A percentile compares a stretch with the other conserved stretches of the same genome.
These are phyloP conservation scores for Melinaea marsaeus DNA, from an alignment of 2,888 invertebrate species.

Conservation along the genomic window DNA sequence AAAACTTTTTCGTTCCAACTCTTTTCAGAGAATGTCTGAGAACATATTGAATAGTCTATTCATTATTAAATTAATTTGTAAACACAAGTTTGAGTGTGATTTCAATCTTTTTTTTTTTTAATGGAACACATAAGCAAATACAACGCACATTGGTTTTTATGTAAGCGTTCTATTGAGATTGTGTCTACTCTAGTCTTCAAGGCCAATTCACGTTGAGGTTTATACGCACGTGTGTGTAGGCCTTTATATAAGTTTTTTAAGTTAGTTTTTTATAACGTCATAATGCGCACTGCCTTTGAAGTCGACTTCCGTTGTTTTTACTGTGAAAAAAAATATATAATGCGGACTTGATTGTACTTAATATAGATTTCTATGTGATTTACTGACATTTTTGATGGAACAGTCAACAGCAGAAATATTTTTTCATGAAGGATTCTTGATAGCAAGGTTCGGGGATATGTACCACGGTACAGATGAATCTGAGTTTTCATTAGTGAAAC, in stretches of 20 bases:
- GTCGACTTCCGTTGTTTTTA: constrained; percentile 46
- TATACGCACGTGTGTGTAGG: constrained; percentile 38
- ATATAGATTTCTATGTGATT: constrained; percentile 55
- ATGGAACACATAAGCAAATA: neutral
- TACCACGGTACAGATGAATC: constrained; percentile 57
- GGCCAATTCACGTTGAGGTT: constrained; percentile 33
- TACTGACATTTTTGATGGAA: constrained; percentile 28
- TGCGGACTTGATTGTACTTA: constrained; percentile 56
- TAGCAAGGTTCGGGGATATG: constrained; percentile 29
- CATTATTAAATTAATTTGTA: neutral
- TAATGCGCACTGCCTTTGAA: constrained; percentile 54
- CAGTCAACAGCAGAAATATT: constrained; percentile 43
- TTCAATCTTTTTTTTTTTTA: neutral
- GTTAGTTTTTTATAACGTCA: constrained; percentile 45
- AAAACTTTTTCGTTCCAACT: no score
- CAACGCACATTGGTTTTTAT: constrained; percentile 39
- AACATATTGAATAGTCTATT: no score
- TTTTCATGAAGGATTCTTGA: constrained; percentile 41
- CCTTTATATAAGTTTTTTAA: constrained; percentile 47
- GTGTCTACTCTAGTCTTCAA: constrained; percentile 52
- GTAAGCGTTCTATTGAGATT: constrained; percentile 43
- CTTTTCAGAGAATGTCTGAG: no score
- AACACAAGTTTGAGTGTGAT: neutral
- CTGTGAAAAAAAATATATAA: constrained; percentile 15
- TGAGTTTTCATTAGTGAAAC: constrained; percentile 67